Percentiles rank a stretch among this genome's conserved stretches.
Conservation (phyloP, 2,113 vertebrate genomes). For the Acinonyx jubatus region DNA sequence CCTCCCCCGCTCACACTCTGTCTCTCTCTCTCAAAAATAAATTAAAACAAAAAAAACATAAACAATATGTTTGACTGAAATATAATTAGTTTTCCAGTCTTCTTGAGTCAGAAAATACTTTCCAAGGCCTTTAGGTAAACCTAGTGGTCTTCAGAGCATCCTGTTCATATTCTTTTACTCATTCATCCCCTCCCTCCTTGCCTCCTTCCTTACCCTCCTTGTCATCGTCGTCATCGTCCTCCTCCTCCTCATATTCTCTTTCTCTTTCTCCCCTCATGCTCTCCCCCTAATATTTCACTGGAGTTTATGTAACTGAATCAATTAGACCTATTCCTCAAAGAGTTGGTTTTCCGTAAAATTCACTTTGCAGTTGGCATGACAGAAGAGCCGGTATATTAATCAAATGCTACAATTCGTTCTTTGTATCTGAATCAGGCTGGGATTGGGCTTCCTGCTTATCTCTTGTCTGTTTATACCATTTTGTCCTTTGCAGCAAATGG, state of each 20-base stretch:
- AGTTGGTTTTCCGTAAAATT: conserved; percentile 68
- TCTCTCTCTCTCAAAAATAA: too few relatives aligned
- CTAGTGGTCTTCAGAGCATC: neutral
- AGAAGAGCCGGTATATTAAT: conserved; percentile 62
- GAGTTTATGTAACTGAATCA: conserved; percentile 66
- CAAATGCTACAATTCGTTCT: conserved; percentile 69
- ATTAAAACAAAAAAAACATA: too few relatives aligned
- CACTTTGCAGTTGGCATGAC: conserved; percentile 60
- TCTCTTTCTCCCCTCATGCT: neutral
- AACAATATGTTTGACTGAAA: neutral
- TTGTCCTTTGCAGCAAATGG: neutral
- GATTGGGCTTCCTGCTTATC: conserved; percentile 58
- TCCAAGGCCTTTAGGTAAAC: neutral
- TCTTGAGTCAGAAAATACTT: neutral
- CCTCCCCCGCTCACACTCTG: too few relatives aligned
- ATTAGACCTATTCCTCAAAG: conserved; percentile 67
- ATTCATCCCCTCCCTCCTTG: neutral
- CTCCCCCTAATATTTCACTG: conserved; percentile 26
- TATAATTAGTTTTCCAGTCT: neutral
- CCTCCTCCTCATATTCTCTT: neutral
- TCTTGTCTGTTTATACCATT: neutral
- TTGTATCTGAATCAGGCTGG: conserved; percentile 52
- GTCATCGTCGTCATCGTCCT: neutral
- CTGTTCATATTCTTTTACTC: neutral
- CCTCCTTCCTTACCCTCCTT: neutral